Conservation (phyloP, 1,140 invertebrate genomes). For the Saxidomus purpurata region DNA sequence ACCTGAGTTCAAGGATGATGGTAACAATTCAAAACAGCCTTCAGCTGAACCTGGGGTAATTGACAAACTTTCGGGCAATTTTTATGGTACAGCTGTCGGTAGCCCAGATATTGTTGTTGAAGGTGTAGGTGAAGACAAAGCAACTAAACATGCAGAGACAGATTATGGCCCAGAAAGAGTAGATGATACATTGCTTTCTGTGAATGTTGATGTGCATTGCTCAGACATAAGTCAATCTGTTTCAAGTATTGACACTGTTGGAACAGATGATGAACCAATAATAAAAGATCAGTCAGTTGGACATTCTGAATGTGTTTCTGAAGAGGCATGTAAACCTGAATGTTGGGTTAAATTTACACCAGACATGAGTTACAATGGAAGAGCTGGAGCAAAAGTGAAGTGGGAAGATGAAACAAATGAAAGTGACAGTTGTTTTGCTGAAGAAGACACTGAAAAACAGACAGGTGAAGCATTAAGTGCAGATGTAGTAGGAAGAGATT, state of each 20-base stretch:
- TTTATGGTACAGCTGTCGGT: not conserved
- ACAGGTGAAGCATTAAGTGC: not conserved
- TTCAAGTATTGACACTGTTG: not conserved
- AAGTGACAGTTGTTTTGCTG: not conserved
- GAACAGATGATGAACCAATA: not conserved
- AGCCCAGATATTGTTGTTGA: not conserved
- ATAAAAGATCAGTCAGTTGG: not conserved
- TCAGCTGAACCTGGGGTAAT: too few species aligned
- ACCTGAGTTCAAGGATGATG: not conserved
- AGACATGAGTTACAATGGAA: not conserved
- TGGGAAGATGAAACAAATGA: not conserved
- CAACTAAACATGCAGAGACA: not conserved
- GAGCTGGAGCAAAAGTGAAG: not conserved
- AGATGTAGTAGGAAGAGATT: not conserved
- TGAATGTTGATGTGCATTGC: slow-evolving; percentile 9
- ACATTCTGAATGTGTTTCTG: not conserved
- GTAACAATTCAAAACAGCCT: not conserved
- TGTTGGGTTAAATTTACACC: not conserved
- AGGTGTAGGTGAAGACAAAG: not conserved
- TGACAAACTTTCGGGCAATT: too few species aligned
- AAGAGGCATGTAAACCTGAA: not conserved
- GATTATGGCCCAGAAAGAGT: not conserved
- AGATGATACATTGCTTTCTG: not conserved
- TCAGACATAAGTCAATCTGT: not conserved
- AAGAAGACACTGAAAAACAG: not conserved